These are phyloP conservation scores for Menidia beryllina DNA, from an alignment of 2,113 vertebrate genomes.

Conservation along the genomic window DNA sequence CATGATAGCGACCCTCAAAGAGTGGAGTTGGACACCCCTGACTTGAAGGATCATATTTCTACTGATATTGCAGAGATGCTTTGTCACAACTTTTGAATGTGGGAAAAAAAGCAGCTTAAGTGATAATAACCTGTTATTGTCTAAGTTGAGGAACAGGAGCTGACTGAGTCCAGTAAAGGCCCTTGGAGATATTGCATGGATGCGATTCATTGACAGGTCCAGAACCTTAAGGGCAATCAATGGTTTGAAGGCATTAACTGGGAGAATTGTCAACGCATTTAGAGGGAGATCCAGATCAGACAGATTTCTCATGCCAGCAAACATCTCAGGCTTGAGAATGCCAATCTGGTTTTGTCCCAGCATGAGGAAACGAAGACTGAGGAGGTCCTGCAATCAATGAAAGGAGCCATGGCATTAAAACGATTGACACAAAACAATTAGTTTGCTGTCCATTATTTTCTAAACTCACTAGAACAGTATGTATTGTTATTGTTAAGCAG, in stretches of 20 bases:
- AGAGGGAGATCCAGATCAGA: constrained; percentile 81
- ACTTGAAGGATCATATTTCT: too few relatives aligned
- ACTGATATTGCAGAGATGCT: background rate
- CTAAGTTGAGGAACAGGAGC: constrained; percentile 83
- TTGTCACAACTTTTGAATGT: background rate
- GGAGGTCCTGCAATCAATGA: constrained; percentile 69
- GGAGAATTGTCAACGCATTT: constrained; percentile 71
- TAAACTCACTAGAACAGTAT: too few relatives aligned
- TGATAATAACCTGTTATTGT: constrained; percentile 78
- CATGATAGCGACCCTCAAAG: too few relatives aligned
- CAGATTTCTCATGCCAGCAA: constrained; percentile 80
- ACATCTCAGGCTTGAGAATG: constrained; percentile 74
- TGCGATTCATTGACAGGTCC: constrained; percentile 81
- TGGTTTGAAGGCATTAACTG: constrained; percentile 78
- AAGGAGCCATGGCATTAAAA: background rate
- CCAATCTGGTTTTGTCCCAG: constrained; percentile 82
- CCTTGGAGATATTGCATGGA: constrained; percentile 76
- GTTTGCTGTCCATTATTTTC: background rate
- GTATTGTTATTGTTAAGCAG: too few relatives aligned
- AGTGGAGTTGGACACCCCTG: too few relatives aligned
- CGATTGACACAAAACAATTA: background rate
- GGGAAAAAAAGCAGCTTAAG: background rate
- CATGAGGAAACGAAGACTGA: constrained; percentile 84
- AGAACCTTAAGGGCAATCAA: constrained; percentile 81
- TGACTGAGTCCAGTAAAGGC: constrained; percentile 79